Conservation (phyloP, 2,888 invertebrate species). For the Rutpela maculata region DNA sequence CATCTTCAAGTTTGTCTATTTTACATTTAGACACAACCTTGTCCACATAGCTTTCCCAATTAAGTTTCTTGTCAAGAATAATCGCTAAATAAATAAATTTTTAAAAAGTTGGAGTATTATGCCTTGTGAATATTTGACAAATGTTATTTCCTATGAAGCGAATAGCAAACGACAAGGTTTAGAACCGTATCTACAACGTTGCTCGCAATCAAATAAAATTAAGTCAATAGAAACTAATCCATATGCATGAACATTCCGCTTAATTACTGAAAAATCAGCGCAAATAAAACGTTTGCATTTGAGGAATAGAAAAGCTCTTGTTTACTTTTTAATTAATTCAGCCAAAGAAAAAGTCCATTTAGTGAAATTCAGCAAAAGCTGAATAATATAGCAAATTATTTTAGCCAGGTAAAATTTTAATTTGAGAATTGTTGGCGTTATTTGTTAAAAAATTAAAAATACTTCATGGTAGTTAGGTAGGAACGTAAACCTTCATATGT, state of each 20-base stretch:
- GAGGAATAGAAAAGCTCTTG: conserved; percentile 4
- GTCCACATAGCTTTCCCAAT: no score
- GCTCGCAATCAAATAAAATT: not conserved
- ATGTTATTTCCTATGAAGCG: not conserved
- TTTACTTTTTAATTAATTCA: conserved; percentile 29
- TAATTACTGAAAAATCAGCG: conserved; percentile 35
- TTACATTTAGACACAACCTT: no score
- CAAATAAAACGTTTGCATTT: conserved; percentile 17
- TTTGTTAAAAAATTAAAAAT: not conserved
- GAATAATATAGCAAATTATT: not conserved
- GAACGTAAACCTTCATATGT: not conserved
- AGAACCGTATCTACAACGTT: conserved; percentile 5
- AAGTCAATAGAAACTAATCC: conserved; percentile 16
- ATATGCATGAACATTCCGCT: conserved; percentile 30
- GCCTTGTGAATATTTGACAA: not conserved
- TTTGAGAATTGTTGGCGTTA: not conserved
- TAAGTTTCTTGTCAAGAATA: no score
- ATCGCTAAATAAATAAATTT: no score
- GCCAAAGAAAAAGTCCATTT: conserved; percentile 15
- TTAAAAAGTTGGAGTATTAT: no score
- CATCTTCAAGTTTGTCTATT: no score
- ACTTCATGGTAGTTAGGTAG: not conserved
- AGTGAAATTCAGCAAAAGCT: conserved; percentile 7
- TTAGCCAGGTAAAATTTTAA: not conserved
- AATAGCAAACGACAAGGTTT: not conserved